Percentiles rank a stretch among this genome's conserved stretches.
phyloP scores from a whole-genome alignment of 2,888 invertebrate species.

The Dioctria linearis region DNA sequence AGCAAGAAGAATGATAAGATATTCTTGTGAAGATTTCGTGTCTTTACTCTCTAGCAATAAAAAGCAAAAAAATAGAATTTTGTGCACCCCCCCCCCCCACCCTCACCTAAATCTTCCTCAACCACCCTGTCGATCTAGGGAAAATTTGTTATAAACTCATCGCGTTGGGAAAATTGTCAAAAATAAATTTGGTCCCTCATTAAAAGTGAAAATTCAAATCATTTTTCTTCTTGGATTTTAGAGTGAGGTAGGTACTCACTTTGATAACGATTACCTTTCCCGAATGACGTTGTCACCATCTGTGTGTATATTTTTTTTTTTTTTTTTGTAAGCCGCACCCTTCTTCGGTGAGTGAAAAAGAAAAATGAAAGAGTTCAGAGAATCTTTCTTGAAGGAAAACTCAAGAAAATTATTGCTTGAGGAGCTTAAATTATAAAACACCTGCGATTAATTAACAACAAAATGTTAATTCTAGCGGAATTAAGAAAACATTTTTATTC shows the following conservation, averaged over 20 bases:
- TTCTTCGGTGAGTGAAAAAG: neutral
- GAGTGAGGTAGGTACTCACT: neutral
- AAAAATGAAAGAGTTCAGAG: neutral
- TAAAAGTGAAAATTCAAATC: constrained; percentile 10
- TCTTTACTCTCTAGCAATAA: constrained; percentile 5
- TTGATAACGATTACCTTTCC: neutral
- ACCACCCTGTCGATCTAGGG: neutral
- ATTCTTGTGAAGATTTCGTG: neutral
- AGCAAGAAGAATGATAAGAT: constrained; percentile 10
- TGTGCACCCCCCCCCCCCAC: too few relatives aligned
- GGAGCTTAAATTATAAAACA: constrained; percentile 11
- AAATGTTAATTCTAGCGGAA: neutral
- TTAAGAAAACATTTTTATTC: too few relatives aligned
- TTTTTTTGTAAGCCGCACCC: neutral
- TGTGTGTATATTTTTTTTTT: neutral
- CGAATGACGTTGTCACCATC: constrained; percentile 15
- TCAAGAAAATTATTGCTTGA: constrained; percentile 19
- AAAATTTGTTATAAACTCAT: constrained; percentile 33
- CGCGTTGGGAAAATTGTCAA: constrained; percentile 28
- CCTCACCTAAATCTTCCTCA: too few relatives aligned
- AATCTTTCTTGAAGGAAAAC: constrained; percentile 15
- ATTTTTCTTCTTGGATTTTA: neutral
- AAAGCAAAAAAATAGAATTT: neutral
- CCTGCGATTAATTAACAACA: constrained; percentile 30
- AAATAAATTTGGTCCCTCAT: constrained; percentile 46